Evolutionary conservation across 2,113 vertebrate genomes (phyloP).

Genomic region (Ranitomeya variabilis): DNA sequence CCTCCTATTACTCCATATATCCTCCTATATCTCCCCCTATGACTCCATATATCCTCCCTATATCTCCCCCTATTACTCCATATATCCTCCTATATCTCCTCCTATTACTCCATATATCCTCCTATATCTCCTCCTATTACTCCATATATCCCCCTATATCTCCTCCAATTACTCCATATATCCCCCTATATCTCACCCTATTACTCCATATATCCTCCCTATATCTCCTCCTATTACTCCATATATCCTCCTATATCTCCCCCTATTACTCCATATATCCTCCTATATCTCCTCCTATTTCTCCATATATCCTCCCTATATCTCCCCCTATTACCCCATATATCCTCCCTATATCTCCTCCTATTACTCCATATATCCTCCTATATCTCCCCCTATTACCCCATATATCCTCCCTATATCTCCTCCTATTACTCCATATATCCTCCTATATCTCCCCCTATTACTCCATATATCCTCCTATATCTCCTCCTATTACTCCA

Average conservation of each 20-base stretch:
- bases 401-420: too few species aligned
- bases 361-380: too few species aligned
- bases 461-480: not conserved
- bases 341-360: too few species aligned
- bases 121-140: not conserved
- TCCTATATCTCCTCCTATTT: not conserved
- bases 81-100: not conserved
- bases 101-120: not conserved
- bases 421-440: too few species aligned
- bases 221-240: not conserved
- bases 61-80: constrained; percentile 10
- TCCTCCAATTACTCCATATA: not conserved
- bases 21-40: too few species aligned
- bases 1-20: too few species aligned
- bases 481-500: too few species aligned
- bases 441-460: too few species aligned
- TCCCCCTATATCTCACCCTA: not conserved
- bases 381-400: too few species aligned
- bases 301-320: too few species aligned
- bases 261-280: not conserved
- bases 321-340: too few species aligned
- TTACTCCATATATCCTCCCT: not conserved
- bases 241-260: too few species aligned
- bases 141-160: not conserved
- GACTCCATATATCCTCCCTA: not conserved